Evolutionary conservation across 2,113 vertebrate genomes (phyloP).

Genomic region (Telmatochromis brachygnathus): DNA sequence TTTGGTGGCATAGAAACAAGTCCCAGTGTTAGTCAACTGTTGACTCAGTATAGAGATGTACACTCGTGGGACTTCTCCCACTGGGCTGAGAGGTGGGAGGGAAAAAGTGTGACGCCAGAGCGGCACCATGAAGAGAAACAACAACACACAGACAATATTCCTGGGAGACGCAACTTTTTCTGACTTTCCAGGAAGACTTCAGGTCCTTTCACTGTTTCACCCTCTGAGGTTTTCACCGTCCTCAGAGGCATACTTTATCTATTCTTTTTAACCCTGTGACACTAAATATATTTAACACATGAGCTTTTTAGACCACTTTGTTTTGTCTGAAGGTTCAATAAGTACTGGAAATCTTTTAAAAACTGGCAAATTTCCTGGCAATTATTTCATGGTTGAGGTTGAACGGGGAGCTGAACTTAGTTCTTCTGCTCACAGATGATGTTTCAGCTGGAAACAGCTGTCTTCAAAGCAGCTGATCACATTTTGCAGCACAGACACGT

Average conservation of each 20-base stretch:
- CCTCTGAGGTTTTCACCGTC: not conserved
- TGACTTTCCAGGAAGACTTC: not conserved
- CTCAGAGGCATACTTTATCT: not conserved
- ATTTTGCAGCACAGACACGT: not conserved
- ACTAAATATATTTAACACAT: not conserved
- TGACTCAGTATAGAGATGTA: conserved; percentile 2
- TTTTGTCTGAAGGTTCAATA: not conserved
- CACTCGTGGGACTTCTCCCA: conserved; percentile 30
- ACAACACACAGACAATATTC: not conserved
- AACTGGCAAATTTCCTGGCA: not conserved
- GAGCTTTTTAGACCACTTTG: rapidly evolving
- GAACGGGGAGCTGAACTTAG: not conserved
- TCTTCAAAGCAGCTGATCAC: not conserved
- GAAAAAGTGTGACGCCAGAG: conserved; percentile 10
- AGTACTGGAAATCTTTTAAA: not conserved
- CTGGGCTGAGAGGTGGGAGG: conserved; percentile 8
- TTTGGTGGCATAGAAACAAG: conserved; percentile 46
- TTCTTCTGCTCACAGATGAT: not conserved
- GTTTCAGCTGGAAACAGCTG: not conserved
- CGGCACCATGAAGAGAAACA: not conserved
- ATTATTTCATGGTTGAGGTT: not conserved
- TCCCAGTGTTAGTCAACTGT: conserved; percentile 1
- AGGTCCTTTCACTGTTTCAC: not conserved
- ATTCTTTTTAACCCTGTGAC: not conserved
- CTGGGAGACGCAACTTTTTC: not conserved